A percentile compares a stretch with the other conserved stretches of the same genome.
Conservation (phyloP, 1,140 invertebrate genomes). For the Zaprionus ghesquierei region DNA sequence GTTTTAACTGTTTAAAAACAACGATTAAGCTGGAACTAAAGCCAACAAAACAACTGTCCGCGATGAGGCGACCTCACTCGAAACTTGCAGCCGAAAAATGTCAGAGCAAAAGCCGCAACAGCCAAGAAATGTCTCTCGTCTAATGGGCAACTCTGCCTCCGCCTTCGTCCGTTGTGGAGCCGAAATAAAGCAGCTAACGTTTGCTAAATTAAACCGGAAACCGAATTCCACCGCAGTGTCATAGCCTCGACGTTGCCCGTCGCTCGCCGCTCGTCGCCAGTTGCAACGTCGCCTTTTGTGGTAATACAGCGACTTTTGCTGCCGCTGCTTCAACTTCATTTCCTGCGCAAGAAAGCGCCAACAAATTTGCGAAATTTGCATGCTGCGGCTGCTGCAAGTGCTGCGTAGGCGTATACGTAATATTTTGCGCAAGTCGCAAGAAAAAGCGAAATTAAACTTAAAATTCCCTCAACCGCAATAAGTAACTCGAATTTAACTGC, state of each 20-base stretch:
- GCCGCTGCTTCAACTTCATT: conserved; percentile 63
- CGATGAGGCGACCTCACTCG: neutral
- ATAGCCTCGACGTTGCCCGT: conserved; percentile 19
- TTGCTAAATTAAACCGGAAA: conserved; percentile 76
- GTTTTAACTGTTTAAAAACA: neutral
- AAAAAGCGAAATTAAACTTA: conserved; percentile 41
- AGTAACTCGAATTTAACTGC: conserved; percentile 27
- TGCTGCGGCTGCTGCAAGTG: conserved; percentile 46
- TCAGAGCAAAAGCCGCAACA: conserved; percentile 16
- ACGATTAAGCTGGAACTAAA: neutral
- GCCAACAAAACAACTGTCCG: neutral
- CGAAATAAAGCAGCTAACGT: conserved; percentile 71
- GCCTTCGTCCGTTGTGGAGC: neutral
- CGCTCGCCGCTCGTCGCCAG: conserved; percentile 20
- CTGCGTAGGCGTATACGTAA: conserved; percentile 71
- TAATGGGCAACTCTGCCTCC: conserved; percentile 9
- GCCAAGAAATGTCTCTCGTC: conserved; percentile 28
- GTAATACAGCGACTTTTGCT: conserved; percentile 65
- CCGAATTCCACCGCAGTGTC: conserved; percentile 51
- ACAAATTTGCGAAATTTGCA: conserved; percentile 61
- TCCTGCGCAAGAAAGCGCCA: conserved; percentile 41
- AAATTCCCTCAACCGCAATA: conserved; percentile 43
- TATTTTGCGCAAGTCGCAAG: conserved; percentile 44
- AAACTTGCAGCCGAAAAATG: conserved; percentile 17
- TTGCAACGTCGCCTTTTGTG: conserved; percentile 67